Base-by-base conservation (phyloP, 2,797 vertebrate genomes). In the Epinephelus awoara region DNA sequence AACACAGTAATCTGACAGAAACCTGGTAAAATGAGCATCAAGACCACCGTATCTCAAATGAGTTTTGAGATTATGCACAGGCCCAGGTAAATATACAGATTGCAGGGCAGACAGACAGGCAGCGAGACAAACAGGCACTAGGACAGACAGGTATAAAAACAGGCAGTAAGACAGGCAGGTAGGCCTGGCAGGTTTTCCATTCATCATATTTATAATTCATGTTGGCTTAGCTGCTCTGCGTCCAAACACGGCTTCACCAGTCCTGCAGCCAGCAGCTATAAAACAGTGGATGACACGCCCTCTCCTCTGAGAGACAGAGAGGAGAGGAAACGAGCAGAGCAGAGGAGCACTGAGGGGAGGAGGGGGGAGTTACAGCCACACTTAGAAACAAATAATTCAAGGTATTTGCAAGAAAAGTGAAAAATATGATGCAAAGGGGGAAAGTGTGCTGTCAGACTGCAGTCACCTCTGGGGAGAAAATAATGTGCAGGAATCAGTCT, bases 181-280 rank as follows among this genome's bases (percentile, higher is more conserved):
- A 84, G 74, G 78, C 61, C 77, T 83, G 87, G 85, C 65, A 85
- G 81, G 75, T 82, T 80, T 87, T 85, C 79, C 82, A 84, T 91
- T 89, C 80, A 89, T 93, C 88, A 91, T 78, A 88, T 93, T 92
- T 83, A 90, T 92, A 92, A 94, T 91, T 93, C 88, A 93, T 81
- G 77, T 78, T 83, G 81, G 80, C 86, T 87, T 84, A 67, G 73
- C 80, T 66, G 77, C 19, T 49, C 77, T 51, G 75, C 56, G 80
- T 89, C 88, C 85, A 93, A 92, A 91, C 89, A 86, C 68, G 63
- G 69, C 88, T 86, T 90, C 64, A 47, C 62, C 52, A 76, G 70
- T 62, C 78, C 61, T 74, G 61, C 71, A 80, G 91, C 89, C 92
- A 94, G 89, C 83, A 34, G 78, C 89, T 55, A 85, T 94, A 93